Conservation (phyloP, 2,888 invertebrate genomes). For the Chrysodeixis includens region DNA sequence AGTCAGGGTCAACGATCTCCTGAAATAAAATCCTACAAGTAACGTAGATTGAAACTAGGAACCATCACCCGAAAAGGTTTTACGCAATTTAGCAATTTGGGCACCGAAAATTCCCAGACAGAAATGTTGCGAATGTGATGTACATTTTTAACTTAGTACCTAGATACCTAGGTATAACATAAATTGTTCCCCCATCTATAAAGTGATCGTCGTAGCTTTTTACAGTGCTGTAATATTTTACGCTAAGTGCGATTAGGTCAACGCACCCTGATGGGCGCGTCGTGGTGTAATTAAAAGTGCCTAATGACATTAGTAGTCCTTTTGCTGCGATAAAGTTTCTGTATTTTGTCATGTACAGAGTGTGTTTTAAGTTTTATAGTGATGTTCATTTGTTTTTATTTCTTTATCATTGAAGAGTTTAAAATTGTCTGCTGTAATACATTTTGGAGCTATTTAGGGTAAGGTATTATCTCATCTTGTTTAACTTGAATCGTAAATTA, state of each 20-base stretch:
- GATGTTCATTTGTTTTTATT: neutral
- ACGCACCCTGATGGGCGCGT: constrained; percentile 56
- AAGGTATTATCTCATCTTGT: too few species aligned
- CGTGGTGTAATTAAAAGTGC: constrained; percentile 54
- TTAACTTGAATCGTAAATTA: too few species aligned
- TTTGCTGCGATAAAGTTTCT: constrained; percentile 19
- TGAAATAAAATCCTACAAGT: neutral
- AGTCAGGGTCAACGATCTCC: neutral
- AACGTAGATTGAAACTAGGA: neutral
- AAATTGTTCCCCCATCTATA: constrained; percentile 40
- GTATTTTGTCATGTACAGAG: constrained; percentile 10
- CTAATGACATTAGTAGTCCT: constrained; percentile 42
- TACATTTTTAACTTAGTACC: neutral
- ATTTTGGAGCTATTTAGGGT: too few species aligned
- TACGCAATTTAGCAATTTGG: neutral
- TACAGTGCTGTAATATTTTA: constrained; percentile 52
- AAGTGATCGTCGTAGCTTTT: constrained; percentile 52
- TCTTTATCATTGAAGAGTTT: neutral
- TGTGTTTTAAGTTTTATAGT: neutral
- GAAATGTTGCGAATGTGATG: constrained; percentile 5
- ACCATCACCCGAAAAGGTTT: neutral
- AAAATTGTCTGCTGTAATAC: too few species aligned
- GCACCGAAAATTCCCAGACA: neutral
- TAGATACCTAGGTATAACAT: constrained; percentile 12
- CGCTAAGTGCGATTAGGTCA: constrained; percentile 63